phyloP scores from a whole-genome alignment of 2,888 invertebrate genomes.

The Orchestes rusci region DNA sequence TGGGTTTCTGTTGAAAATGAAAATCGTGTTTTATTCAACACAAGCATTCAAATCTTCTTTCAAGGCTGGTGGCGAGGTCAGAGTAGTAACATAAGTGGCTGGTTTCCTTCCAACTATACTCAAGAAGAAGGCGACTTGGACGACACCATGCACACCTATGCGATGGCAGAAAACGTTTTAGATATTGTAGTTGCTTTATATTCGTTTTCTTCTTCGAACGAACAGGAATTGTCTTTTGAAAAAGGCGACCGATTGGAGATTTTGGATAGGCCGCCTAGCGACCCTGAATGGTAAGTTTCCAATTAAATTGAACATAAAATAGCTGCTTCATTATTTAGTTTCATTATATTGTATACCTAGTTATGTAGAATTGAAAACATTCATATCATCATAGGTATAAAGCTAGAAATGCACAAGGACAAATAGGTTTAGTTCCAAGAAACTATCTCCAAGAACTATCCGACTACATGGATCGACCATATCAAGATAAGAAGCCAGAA shows the following conservation, averaged over 20 bases:
- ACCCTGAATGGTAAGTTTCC: slow-evolving; percentile 86
- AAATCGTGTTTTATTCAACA: no score
- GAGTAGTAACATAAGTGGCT: slow-evolving; percentile 61
- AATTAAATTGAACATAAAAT: no score
- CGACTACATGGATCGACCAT: slow-evolving; percentile 81
- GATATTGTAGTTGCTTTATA: slow-evolving; percentile 95
- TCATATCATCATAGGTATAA: slow-evolving; percentile 52
- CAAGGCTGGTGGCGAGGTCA: slow-evolving; percentile 94
- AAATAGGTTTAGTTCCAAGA: slow-evolving; percentile 89
- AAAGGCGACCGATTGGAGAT: slow-evolving; percentile 96
- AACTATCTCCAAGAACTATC: slow-evolving; percentile 90
- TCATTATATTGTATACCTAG: neutral
- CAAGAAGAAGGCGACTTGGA: slow-evolving; percentile 83
- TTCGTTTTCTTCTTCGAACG: slow-evolving; percentile 87
- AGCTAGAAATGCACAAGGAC: slow-evolving; percentile 88
- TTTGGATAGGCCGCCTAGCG: slow-evolving; percentile 90
- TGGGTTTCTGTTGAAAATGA: no score
- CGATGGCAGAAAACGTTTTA: slow-evolving; percentile 90
- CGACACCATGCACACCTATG: slow-evolving; percentile 84
- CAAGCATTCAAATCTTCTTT: no score
- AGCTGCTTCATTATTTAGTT: no score
- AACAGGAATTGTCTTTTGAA: slow-evolving; percentile 93
- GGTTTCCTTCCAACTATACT: slow-evolving; percentile 99
- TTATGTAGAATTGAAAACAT: neutral
- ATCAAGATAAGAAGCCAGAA: slow-evolving; percentile 51